Evolutionary conservation across 2,888 invertebrate species (phyloP).

Genomic region (Aspidiotus rigidus): DNA sequence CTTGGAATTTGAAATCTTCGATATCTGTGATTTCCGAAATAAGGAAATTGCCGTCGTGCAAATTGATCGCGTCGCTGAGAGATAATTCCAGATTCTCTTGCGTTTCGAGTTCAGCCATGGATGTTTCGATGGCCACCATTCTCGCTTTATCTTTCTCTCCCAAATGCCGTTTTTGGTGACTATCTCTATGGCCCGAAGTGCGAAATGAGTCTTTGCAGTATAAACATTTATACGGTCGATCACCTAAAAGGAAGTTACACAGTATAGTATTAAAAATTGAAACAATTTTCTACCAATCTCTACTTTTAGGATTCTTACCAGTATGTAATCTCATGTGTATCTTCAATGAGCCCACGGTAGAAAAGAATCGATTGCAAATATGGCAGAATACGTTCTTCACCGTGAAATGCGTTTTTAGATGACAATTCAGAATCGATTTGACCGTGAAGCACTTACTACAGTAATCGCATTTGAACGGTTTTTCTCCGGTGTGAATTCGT

Average conservation of each 20-base stretch:
- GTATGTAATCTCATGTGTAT: slow-evolving; percentile 59
- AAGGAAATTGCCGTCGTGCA: slow-evolving; percentile 2
- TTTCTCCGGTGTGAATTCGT: slow-evolving; percentile 53
- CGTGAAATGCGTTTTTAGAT: slow-evolving; percentile 51
- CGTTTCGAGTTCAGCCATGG: slow-evolving; percentile 10
- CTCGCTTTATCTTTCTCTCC: slow-evolving; percentile 24
- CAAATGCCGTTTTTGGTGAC: slow-evolving; percentile 51
- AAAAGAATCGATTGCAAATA: slow-evolving; percentile 54
- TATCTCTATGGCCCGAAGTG: slow-evolving; percentile 57
- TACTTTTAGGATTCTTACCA: slow-evolving; percentile 41
- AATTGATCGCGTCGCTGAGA: not conserved
- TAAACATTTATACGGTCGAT: slow-evolving; percentile 53
- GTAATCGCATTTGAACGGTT: slow-evolving; percentile 52
- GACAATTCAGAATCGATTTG: slow-evolving; percentile 56
- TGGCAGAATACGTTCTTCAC: slow-evolving; percentile 53
- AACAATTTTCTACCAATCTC: not conserved
- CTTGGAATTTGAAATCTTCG: slow-evolving; percentile 20
- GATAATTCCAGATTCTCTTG: not conserved
- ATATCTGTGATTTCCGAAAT: not conserved
- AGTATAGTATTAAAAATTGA: not conserved
- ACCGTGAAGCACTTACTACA: slow-evolving; percentile 54
- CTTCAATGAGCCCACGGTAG: slow-evolving; percentile 56
- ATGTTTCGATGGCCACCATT: not conserved
- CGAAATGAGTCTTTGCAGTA: slow-evolving; percentile 55
- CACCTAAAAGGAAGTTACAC: slow-evolving; percentile 43